These are phyloP conservation scores for Mylabris sibirica DNA, from an alignment of 2,888 invertebrate species.

Conservation along the genomic window DNA sequence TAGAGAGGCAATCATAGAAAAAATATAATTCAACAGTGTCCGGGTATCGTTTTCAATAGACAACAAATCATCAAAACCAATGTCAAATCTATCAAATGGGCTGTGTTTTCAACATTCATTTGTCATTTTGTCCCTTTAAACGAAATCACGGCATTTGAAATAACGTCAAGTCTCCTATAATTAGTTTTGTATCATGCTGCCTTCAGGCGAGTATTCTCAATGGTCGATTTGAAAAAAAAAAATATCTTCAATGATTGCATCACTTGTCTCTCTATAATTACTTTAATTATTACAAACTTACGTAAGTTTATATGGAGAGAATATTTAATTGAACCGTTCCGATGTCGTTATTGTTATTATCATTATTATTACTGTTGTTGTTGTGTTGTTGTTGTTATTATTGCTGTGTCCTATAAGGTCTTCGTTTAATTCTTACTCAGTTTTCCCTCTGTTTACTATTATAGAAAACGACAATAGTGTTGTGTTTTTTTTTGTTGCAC, in stretches of 20 bases:
- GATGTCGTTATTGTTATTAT: neutral
- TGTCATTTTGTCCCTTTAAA: slow-evolving; percentile 58
- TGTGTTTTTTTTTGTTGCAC: slow-evolving; percentile 31
- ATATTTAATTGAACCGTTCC: slow-evolving; percentile 51
- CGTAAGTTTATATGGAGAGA: slow-evolving; percentile 52
- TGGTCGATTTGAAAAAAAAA: slow-evolving; percentile 48
- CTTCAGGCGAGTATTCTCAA: slow-evolving; percentile 46
- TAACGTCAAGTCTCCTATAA: slow-evolving; percentile 57
- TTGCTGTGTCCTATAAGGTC: slow-evolving; percentile 23
- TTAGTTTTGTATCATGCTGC: slow-evolving; percentile 53
- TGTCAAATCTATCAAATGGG: slow-evolving; percentile 47
- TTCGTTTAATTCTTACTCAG: slow-evolving; percentile 25
- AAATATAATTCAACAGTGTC: slow-evolving; percentile 40
- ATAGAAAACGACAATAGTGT: slow-evolving; percentile 30
- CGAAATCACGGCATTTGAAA: slow-evolving; percentile 55
- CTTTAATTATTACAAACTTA: slow-evolving; percentile 53
- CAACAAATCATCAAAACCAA: slow-evolving; percentile 39
- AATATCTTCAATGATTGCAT: slow-evolving; percentile 52
- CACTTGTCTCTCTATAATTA: slow-evolving; percentile 55
- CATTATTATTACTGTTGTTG: slow-evolving; percentile 27
- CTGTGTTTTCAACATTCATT: slow-evolving; percentile 50
- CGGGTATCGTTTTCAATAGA: slow-evolving; percentile 47
- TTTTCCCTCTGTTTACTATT: slow-evolving; percentile 21
- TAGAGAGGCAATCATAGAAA: slow-evolving; percentile 26
- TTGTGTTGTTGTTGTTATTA: neutral